Base-by-base conservation (phyloP, 2,113 vertebrate genomes). In the Grammomys dolichurus region DNA sequence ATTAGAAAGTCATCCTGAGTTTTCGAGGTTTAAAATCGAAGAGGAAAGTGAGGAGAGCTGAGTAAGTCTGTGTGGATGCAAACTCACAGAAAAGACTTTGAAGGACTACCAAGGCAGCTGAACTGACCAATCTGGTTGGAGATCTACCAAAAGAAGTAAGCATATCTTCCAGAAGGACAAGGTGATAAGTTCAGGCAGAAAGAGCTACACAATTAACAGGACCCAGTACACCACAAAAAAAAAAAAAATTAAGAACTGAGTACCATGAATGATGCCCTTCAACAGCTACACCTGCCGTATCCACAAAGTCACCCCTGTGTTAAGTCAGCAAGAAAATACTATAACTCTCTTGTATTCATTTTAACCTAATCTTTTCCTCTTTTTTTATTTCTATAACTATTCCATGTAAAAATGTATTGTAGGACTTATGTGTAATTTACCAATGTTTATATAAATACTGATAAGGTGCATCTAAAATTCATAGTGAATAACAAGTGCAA, bases 331-430 rank as follows among this genome's bases (percentile, higher is more conserved):
- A 78, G 46, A 78, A 82, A 73, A 72, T 88, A 80, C 14, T 58
- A 54, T 46, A 80, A 31, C 13, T n/a, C 69, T 2, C 20, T 78
- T n/a, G 17, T 40, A 31, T 67, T 96, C 24, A 72, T 89, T 78
- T 89, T 56, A 92, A 24, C 60, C 60, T 78, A 33, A 54, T 58
- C n/a, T 19, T 86, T 80, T 58, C 54, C 78, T 86, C 33, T 40
- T 92, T 88, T 60, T 89, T 80, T 58, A 82, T 91, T 87, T 87
- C 54, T 78, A 77, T 70, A 70, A 51, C 4, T 77, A 31, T 13
- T 36, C 65, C 77, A 72, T 78, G 5, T 56, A 46, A 22, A 40
- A 40, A 60, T 75, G 20, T 33, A 87, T 40, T 88, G 67, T 40
- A 54, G 31, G 46, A 54, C 19, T 33, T 63, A 81, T 3, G 63